Evolutionary conservation across 2,797 vertebrate genomes (phyloP).

Genomic region (Sparus aurata): DNA sequence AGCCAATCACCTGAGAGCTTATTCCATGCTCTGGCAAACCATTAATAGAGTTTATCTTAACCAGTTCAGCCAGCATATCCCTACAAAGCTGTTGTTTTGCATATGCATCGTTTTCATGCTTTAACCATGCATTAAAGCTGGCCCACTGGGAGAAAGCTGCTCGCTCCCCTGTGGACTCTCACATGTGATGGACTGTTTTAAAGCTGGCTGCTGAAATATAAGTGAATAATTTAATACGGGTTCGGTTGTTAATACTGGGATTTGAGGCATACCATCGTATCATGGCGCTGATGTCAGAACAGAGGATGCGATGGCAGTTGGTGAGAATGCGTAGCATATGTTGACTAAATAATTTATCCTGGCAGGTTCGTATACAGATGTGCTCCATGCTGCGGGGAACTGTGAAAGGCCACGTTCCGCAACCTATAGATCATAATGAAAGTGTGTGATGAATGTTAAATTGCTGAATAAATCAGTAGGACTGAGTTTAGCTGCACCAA

Average conservation of each 20-base stretch:
- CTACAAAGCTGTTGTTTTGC: constrained; percentile 26
- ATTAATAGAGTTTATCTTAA: constrained; percentile 33
- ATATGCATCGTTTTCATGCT: constrained; percentile 18
- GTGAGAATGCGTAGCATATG: constrained; percentile 44
- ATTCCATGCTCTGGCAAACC: not conserved
- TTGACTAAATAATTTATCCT: constrained; percentile 57
- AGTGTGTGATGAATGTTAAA: not conserved
- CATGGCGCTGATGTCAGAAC: constrained; percentile 42
- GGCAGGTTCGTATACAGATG: constrained; percentile 38
- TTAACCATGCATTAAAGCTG: constrained; percentile 36
- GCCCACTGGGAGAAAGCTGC: constrained; percentile 11
- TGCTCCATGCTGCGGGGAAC: not conserved
- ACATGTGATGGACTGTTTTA: constrained; percentile 45
- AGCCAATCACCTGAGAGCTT: constrained; percentile 49
- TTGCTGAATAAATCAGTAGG: not conserved
- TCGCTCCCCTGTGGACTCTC: constrained; percentile 32
- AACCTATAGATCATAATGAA: constrained; percentile 8
- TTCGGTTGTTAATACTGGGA: constrained; percentile 36
- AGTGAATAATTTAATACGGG: constrained; percentile 70
- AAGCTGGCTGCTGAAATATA: constrained; percentile 35
- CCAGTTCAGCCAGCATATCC: constrained; percentile 7
- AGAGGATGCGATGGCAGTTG: constrained; percentile 23
- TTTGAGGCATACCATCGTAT: constrained; percentile 28
- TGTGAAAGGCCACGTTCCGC: not conserved
- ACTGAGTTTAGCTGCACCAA: not conserved